Conservation (phyloP, 2,888 invertebrate species). For the Eumerus sabulonum region DNA sequence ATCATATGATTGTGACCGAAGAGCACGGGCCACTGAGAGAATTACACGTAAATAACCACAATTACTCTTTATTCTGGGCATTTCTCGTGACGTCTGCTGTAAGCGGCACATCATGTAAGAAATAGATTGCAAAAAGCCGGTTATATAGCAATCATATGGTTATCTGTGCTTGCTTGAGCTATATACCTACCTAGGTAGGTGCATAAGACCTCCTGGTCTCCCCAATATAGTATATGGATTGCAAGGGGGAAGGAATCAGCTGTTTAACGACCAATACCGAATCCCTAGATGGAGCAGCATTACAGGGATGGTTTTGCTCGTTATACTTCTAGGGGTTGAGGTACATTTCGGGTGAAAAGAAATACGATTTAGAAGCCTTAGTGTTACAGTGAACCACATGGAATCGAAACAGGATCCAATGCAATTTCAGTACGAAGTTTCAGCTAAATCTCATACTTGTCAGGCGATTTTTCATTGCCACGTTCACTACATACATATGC, state of each 20-base stretch:
- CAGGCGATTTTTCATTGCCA: constrained; percentile 7
- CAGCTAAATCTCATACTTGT: not conserved
- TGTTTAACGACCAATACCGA: constrained; percentile 62
- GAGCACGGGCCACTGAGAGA: constrained; percentile 30
- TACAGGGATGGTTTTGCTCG: constrained; percentile 41
- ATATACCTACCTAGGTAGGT: constrained; percentile 27
- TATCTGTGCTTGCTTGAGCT: constrained; percentile 43
- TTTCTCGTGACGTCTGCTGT: too few species aligned
- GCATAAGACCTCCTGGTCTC: constrained; percentile 47
- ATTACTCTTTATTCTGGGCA: constrained; percentile 46
- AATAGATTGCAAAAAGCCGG: constrained; percentile 59
- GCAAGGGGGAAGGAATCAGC: constrained; percentile 47
- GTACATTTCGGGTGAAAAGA: constrained; percentile 35
- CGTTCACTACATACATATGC: not conserved
- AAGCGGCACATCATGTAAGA: constrained; percentile 35
- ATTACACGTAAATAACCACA: constrained; percentile 27
- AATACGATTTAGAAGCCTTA: constrained; percentile 11
- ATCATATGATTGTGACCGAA: constrained; percentile 58
- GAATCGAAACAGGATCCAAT: not conserved
- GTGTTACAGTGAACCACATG: not conserved
- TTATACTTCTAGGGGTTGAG: constrained; percentile 34
- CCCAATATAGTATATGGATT: constrained; percentile 12
- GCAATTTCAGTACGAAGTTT: constrained; percentile 16
- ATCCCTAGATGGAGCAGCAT: constrained; percentile 4
- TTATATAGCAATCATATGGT: constrained; percentile 65